phyloP scores from a whole-genome alignment of 2,797 vertebrate genomes.

The Selene dorsalis region DNA sequence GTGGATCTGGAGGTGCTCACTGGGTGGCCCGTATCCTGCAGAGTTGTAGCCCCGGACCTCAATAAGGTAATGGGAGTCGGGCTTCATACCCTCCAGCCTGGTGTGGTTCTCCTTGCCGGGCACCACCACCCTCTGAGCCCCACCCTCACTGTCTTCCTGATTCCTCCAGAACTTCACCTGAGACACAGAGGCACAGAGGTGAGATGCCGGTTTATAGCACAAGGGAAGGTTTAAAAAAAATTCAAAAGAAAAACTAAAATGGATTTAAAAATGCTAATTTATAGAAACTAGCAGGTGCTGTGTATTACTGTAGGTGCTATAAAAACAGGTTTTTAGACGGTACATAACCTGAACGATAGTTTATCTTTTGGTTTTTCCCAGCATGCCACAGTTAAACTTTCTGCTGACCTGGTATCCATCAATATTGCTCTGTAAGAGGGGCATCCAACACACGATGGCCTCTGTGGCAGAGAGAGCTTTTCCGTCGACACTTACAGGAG shows the following conservation, averaged over 20 bases:
- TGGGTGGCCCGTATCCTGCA: slow-evolving; percentile 92
- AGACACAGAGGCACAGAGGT: slow-evolving; percentile 21
- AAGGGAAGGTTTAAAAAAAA: neutral
- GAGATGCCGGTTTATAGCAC: neutral
- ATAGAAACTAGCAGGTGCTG: neutral
- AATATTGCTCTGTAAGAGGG: slow-evolving; percentile 84
- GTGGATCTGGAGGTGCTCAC: slow-evolving; percentile 80
- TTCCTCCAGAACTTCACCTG: slow-evolving; percentile 94
- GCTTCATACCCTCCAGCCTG: slow-evolving; percentile 89
- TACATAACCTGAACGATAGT: neutral
- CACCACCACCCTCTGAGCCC: slow-evolving; percentile 85
- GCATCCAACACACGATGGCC: slow-evolving; percentile 89
- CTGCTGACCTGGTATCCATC: slow-evolving; percentile 92
- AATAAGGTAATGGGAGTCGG: slow-evolving; percentile 89
- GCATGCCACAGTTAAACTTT: neutral
- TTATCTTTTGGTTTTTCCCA: neutral
- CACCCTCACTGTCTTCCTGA: slow-evolving; percentile 87
- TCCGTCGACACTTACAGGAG: slow-evolving; percentile 81
- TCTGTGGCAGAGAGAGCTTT: slow-evolving; percentile 91
- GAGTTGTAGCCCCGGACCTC: slow-evolving; percentile 93
- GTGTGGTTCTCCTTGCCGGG: slow-evolving; percentile 88
- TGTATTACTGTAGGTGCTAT: neutral
- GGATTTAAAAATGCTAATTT: neutral
- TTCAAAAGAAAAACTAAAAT: neutral
- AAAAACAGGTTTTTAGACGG: neutral